Evolutionary conservation across 2,113 vertebrate species (phyloP).

Genomic region (Genyomyrus donnyi): DNA sequence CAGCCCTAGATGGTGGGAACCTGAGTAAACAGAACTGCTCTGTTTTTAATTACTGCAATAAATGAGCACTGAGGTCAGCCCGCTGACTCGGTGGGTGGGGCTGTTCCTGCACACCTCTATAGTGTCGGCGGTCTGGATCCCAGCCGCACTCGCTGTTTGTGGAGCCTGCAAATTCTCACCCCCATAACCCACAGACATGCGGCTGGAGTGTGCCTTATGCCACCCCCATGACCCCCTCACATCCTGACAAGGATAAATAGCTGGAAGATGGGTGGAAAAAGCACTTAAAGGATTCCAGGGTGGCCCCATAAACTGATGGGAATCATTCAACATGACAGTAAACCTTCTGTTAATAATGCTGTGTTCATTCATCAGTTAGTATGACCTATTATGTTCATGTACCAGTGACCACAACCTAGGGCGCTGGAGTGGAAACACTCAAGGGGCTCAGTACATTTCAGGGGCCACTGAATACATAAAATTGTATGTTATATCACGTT

Average conservation of each 20-base stretch:
- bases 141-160: not conserved
- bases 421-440: not conserved
- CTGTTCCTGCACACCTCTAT: not conserved
- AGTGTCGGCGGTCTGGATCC: not conserved
- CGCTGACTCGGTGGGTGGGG: not conserved
- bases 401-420: not conserved
- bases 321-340: not conserved
- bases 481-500: not conserved
- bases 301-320: not conserved
- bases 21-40: not conserved
- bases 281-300: not conserved
- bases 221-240: not conserved
- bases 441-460: not conserved
- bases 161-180: not conserved
- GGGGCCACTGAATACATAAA: not conserved
- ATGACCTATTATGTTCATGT: not conserved
- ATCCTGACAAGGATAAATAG: not conserved
- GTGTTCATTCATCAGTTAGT: not conserved
- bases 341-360: not conserved
- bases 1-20: not conserved
- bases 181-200: not conserved
- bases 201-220: not conserved
- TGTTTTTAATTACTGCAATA: not conserved
- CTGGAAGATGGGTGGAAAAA: not conserved
- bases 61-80: not conserved